Base-by-base conservation (phyloP, 2,797 vertebrate genomes). In the Pitangus sulphuratus region DNA sequence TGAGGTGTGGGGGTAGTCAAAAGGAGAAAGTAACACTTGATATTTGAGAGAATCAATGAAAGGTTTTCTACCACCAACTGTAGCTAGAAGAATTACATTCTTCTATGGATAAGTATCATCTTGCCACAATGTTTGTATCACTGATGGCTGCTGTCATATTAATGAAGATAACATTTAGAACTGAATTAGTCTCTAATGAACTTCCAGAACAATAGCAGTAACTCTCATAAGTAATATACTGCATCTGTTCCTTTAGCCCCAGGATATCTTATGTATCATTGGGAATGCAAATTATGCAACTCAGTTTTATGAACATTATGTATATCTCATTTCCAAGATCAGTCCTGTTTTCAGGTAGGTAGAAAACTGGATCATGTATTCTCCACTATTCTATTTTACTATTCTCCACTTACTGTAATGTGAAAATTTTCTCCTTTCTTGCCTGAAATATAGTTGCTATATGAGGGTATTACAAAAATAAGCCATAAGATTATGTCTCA, bases 81-180 rank as follows among this genome's bases (percentile, higher is more conserved):
- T 10, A 87, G 35, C 28, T 40, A 33, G 21, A 88, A 89, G 70
- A 75, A 87, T 69, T 64, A 48, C 0, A 0, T 84, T 88, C 40
- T 90, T 72, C 48, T 83, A 33, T 84, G 82, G 62, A 84, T 77
- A 71, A 84, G n/a, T 57, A 80, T 82, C 39, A 76, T 93, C 62
- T 57, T 91, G 51, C 60, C 48, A 74, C 74, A 77, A 51, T 0
- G 3, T 77, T 95, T 81, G 24, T 68, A 68, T 71, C 35, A 15
- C 68, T 87, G 77, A 83, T 77, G 78, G 78, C 48, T 91, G 77
- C 74, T 95, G 91, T 82, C 85, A 90, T 87, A 94, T 95, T 94
- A 93, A 95, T 89, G 93, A 95, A 93, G 91, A 92, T 92, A 93
- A 93, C 94, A 90, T 94, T 97, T 93, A 60, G 71, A 94, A 94